Conservation (phyloP, 2,888 invertebrate genomes). For the Synergus umbraculus region DNA sequence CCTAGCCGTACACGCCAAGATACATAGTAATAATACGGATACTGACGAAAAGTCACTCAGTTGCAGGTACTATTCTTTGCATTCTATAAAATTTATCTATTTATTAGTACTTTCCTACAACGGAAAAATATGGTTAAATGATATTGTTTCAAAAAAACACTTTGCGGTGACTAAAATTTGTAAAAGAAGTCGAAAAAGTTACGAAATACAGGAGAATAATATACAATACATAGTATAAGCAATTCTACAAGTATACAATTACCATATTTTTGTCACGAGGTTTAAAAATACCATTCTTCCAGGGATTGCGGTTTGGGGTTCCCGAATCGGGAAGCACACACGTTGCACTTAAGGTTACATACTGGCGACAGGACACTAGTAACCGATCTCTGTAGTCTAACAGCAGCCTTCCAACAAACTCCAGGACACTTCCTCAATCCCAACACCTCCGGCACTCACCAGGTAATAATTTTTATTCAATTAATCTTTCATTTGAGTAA, state of each 20-base stretch:
- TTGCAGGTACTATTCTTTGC: conserved; percentile 76
- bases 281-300: conserved; percentile 48
- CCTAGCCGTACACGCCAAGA: conserved; percentile 82
- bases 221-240: too few relatives aligned
- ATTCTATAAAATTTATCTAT: not conserved
- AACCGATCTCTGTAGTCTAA: conserved; percentile 88
- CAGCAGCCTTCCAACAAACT: conserved; percentile 84
- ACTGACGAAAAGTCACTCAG: conserved; percentile 75
- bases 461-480: conserved; percentile 62
- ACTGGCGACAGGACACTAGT: conserved; percentile 89
- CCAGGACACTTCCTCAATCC: conserved; percentile 82
- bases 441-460: conserved; percentile 73
- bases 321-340: conserved; percentile 86
- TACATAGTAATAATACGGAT: conserved; percentile 77
- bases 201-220: too few relatives aligned
- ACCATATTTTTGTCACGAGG: not conserved
- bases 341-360: conserved; percentile 88
- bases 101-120: not conserved
- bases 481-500: too few relatives aligned
- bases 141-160: too few relatives aligned
- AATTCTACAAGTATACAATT: too few relatives aligned
- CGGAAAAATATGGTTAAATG: too few relatives aligned
- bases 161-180: too few relatives aligned
- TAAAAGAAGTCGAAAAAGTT: too few relatives aligned
- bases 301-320: conserved; percentile 84